Evolutionary conservation across 2,888 invertebrate genomes (phyloP), one percentile per base, ranked within the genome.

Genomic region (Neoascia interrupta): DNA sequence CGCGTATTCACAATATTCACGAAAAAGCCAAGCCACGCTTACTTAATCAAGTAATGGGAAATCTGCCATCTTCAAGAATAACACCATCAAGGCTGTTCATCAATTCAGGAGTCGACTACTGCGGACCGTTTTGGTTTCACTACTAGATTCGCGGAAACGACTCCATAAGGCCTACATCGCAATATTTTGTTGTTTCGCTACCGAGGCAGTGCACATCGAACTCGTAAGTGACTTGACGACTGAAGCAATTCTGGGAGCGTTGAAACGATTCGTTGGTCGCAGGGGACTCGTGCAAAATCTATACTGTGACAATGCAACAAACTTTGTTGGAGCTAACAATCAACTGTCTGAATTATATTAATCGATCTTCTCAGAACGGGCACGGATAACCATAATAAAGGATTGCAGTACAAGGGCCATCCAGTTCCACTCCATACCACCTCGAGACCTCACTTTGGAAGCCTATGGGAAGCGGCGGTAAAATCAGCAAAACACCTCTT

Each of bases 191-290:
- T 53, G 36, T 11, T 36, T 53, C 4, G 36, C 58, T 15, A 43
- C 34, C 10, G 37, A 60, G 21, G 60, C 60, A n/a, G n/a, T 60
- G 5, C 45, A 60, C 28, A 11, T 60, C 5, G 37, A 45, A 23
- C 8, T 61, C 1, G 47, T 61, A 0, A 13, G 10, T 5, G 60
- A 37, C 23, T 13, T 37, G 5, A 31, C 36, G 0, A 39, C 37
- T 1, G 26, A 47, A n/a, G 47, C 3, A 16, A 47, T 61, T 21
- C 11, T 47, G 3, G 39, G 18, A 21, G 47, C 47, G 5, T n/a
- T 61, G 0, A 45, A 45, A 8, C n/a, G 28, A 8, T 56, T 56
- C 16, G 10, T 45, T 3, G 47, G 23, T 26, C 6, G 47, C n/a
- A 18, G 19, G 19, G 41, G 41, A 18, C 15, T 19, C 18, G 15